A percentile compares a stretch with the other conserved stretches of the same genome.
These are phyloP conservation scores for Hydractinia symbiolongicarpus DNA, from an alignment of 30 jellyfish, hydroid and myxozoan species.

Conservation along the genomic window DNA sequence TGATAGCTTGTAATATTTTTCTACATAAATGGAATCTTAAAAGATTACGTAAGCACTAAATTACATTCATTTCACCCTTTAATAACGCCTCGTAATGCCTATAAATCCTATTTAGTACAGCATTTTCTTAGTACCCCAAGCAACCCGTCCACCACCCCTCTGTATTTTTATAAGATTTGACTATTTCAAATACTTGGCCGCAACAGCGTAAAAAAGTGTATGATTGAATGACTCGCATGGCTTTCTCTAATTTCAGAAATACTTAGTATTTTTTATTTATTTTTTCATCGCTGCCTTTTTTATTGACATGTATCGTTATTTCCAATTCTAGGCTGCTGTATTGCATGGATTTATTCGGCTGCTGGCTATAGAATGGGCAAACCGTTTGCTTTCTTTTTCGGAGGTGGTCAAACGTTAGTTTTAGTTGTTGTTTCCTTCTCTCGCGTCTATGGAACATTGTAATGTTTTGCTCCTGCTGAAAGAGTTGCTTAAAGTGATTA, in stretches of 20 bases:
- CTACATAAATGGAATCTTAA: too few relatives aligned
- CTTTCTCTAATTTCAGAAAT: neutral
- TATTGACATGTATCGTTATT: neutral
- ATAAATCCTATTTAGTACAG: too few relatives aligned
- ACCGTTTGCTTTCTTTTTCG: slow-evolving; percentile 78
- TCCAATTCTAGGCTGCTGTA: slow-evolving; percentile 59
- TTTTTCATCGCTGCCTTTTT: neutral
- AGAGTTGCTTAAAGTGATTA: too few relatives aligned
- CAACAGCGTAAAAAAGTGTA: neutral
- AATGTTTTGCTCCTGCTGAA: neutral
- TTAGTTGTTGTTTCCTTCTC: slow-evolving; percentile 68
- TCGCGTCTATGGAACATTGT: slow-evolving; percentile 69
- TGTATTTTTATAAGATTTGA: too few relatives aligned
- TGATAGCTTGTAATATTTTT: too few relatives aligned
- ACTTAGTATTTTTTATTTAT: neutral
- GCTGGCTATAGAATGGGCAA: slow-evolving; percentile 70
- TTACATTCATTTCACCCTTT: too few relatives aligned
- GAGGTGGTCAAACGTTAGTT: slow-evolving; percentile 92
- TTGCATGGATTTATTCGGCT: slow-evolving; percentile 94
- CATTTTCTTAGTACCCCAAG: too few relatives aligned
- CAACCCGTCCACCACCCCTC: too few relatives aligned
- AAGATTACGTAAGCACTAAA: too few relatives aligned
- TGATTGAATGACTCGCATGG: neutral
- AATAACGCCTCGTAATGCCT: too few relatives aligned
- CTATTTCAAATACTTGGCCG: too few relatives aligned